Conservation (phyloP, 92 coral and sea anemone genomes). For the Paramuricea clavata region DNA sequence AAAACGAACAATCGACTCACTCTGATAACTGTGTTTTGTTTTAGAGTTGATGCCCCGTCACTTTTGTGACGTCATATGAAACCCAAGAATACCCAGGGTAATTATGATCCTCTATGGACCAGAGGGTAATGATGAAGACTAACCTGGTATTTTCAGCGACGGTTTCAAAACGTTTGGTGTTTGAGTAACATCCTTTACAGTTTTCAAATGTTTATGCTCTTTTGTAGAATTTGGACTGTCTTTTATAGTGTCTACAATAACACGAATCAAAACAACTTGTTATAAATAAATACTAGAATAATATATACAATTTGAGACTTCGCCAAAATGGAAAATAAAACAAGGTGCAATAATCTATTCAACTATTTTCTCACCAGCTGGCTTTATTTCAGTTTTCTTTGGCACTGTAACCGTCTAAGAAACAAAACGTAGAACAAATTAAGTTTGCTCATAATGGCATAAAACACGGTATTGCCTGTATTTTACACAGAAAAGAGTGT, state of each 20-base stretch:
- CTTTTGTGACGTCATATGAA: too few relatives aligned
- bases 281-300: neutral
- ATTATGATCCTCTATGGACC: neutral
- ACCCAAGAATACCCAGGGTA: too few relatives aligned
- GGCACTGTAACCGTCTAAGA: neutral
- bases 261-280: neutral
- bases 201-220: constrained; percentile 11
- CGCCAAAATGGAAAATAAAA: neutral
- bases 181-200: constrained; percentile 23
- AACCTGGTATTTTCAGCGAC: constrained; percentile 19
- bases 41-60: too few relatives aligned
- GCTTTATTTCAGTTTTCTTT: neutral
- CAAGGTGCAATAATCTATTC: neutral
- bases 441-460: too few relatives aligned
- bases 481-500: too few relatives aligned
- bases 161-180: constrained; percentile 3
- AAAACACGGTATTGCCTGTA: too few relatives aligned
- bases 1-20: too few relatives aligned
- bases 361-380: neutral
- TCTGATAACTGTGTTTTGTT: too few relatives aligned
- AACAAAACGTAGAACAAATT: neutral
- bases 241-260: neutral
- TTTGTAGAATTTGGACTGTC: constrained; percentile 3
- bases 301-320: neutral
- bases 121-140: neutral